Evolutionary conservation across 2,797 vertebrate genomes (phyloP), one percentile per base, ranked within the genome.

Genomic region (Margarornis squamiger): DNA sequence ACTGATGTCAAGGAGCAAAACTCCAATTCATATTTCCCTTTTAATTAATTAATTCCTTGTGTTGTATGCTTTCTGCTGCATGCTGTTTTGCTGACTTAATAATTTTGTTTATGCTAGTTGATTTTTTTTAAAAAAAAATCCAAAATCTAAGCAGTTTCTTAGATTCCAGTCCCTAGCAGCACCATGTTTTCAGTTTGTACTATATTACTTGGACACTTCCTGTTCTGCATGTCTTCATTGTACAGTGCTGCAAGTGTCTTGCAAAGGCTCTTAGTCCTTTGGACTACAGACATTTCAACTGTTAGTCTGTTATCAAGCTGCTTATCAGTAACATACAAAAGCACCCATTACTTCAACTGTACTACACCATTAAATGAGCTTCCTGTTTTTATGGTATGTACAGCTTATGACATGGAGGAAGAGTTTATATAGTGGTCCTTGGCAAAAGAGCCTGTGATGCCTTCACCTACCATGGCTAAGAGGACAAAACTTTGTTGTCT

Each of bases 331-430:
- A 61, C 45, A 21, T 54, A 67, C 41, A 24, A 59, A 62, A 86
- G 66, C 55, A 90, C 82, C 30, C 58, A 81, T 90, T 93, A 74
- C 68, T 95, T 86, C 62, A 92, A 26, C 62, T 87, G 26, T 51
- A 38, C 26, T 67, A 21, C 9, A 39, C 9, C 46, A 71, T 88
- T 90, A 84, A 95, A 36, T 39, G 75, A 65, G 49, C 62, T 94
- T 94, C 90, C 75, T 92, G 88, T 78, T 97, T 91, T 91, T 89
- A 54, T 88, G 45, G 45, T 39, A 54, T 12, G 10, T 58, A 39
- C 13, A 43, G 54, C 48, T 77, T 87, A 65, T 13, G n/a, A 76
- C 74, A 66, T 83, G 72, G 71, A 94, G 55, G 48, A 87, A 82
- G 39, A 52, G 41, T 89, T 82, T 83, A 30, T 79, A 4, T 65